phyloP scores from a whole-genome alignment of 2,888 invertebrate genomes.

The Callosobruchus maculatus region DNA sequence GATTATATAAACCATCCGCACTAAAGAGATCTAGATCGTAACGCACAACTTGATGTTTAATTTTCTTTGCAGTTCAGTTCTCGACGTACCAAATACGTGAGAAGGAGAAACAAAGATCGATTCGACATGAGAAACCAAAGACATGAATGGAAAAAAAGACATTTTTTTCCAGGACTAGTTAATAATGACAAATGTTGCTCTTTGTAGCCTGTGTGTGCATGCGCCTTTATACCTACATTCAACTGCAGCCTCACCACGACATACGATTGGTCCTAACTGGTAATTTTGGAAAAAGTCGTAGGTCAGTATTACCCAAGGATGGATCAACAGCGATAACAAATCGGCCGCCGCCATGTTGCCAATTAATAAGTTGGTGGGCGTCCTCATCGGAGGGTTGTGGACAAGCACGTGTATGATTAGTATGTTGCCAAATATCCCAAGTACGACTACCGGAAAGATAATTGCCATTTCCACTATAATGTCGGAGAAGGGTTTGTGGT shows the following conservation, averaged over 20 bases:
- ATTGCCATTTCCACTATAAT: conserved; percentile 59
- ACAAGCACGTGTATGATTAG: conserved; percentile 62
- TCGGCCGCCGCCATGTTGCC: conserved; percentile 74
- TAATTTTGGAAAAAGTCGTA: conserved; percentile 75
- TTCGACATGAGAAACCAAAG: too few relatives aligned
- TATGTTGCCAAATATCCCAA: conserved; percentile 66
- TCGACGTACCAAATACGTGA: too few relatives aligned
- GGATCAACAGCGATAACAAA: conserved; percentile 61
- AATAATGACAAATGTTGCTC: too few relatives aligned
- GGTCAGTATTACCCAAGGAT: conserved; percentile 73
- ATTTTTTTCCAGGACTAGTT: too few relatives aligned
- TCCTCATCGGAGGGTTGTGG: conserved; percentile 61
- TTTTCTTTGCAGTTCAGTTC: too few relatives aligned
- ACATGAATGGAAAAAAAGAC: too few relatives aligned
- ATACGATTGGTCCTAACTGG: conserved; percentile 68
- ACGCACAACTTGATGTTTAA: too few relatives aligned
- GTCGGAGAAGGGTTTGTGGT: conserved; percentile 57
- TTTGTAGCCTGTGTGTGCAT: too few relatives aligned
- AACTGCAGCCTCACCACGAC: conserved; percentile 72
- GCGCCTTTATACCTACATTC: conserved; percentile 65
- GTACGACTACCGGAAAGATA: conserved; percentile 59
- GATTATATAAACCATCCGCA: too few relatives aligned
- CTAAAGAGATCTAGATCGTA: too few relatives aligned
- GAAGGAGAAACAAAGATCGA: too few relatives aligned
- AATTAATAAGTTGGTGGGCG: conserved; percentile 69